phyloP scores from a whole-genome alignment of 2,888 invertebrate species.

The Beris chalybata region DNA sequence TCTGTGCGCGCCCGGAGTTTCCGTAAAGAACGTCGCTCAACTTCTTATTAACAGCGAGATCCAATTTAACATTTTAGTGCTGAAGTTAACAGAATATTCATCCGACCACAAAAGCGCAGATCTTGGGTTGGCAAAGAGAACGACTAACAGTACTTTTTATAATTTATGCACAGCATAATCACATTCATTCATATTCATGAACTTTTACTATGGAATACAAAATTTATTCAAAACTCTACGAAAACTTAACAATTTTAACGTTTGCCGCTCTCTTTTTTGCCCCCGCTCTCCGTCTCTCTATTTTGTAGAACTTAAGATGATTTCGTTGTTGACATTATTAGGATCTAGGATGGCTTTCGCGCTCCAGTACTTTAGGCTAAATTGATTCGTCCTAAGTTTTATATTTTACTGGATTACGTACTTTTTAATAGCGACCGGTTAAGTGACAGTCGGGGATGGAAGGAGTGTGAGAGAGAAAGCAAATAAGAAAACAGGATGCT shows the following conservation, averaged over 20 bases:
- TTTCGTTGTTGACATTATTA: background rate
- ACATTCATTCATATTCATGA: constrained; percentile 39
- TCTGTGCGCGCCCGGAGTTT: background rate
- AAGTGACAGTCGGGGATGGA: background rate
- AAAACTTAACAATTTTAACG: constrained; percentile 36
- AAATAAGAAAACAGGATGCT: background rate
- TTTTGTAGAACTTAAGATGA: background rate
- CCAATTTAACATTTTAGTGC: constrained; percentile 37
- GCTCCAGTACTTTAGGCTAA: background rate
- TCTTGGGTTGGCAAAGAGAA: constrained; percentile 21
- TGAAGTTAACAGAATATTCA: constrained; percentile 37
- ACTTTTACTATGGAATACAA: constrained; percentile 36
- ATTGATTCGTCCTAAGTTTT: constrained; percentile 9
- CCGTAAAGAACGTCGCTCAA: constrained; percentile 9
- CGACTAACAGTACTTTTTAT: constrained; percentile 15
- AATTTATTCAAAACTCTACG: constrained; percentile 37
- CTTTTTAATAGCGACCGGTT: background rate
- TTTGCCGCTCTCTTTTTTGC: background rate
- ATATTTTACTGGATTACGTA: constrained; percentile 7
- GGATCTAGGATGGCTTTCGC: background rate
- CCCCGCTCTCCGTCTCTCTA: too few relatives aligned
- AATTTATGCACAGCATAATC: constrained; percentile 37
- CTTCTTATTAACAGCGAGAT: constrained; percentile 27
- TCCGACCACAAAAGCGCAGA: constrained; percentile 37
- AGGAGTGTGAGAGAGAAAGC: background rate